Conservation (phyloP, 2,113 vertebrate genomes). For the Pycnonotus jocosus region DNA sequence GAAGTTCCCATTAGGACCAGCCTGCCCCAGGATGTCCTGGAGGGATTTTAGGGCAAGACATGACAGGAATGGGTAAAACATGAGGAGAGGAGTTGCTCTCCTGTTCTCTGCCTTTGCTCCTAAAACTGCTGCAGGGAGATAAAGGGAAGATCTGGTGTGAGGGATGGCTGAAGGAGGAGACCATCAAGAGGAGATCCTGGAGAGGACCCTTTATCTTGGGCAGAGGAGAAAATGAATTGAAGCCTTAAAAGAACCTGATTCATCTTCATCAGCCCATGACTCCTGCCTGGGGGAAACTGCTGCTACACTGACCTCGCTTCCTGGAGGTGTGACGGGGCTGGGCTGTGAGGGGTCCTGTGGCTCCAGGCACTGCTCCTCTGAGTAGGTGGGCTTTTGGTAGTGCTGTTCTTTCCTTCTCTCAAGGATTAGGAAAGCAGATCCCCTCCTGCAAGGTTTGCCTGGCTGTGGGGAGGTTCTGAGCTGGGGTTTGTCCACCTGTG, state of each 20-base stretch:
- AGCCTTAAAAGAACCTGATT: not conserved
- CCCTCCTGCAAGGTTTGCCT: not conserved
- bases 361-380: not conserved
- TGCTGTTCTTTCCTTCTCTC: not conserved
- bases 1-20: not conserved
- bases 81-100: not conserved
- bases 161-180: not conserved
- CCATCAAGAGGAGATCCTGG: not conserved
- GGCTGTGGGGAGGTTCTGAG: not conserved
- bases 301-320: not conserved
- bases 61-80: not conserved
- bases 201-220: not conserved
- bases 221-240: not conserved
- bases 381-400: fast-evolving
- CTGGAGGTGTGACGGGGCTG: not conserved
- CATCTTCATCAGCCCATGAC: not conserved
- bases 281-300: not conserved
- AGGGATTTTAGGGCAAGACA: fast-evolving
- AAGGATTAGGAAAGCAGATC: not conserved
- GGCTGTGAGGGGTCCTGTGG: not conserved
- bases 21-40: not conserved
- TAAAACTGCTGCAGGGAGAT: not conserved
- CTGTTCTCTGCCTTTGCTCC: not conserved
- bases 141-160: not conserved
- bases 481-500: not conserved